Evolutionary conservation across 2,797 vertebrate genomes (phyloP).

Genomic region (Todus mexicanus): DNA sequence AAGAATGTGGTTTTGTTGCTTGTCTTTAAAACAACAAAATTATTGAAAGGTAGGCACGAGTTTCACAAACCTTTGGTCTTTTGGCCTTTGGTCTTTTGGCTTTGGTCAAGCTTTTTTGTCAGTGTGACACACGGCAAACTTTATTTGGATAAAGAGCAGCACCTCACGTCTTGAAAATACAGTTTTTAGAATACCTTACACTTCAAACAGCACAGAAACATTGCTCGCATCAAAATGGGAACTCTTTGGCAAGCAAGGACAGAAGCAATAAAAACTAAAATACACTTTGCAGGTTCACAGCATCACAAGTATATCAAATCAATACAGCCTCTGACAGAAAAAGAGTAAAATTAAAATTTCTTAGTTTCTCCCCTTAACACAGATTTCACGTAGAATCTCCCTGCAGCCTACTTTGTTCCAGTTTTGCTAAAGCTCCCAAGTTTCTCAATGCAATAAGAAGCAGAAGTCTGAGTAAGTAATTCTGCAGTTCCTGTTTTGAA

Average conservation of each 20-base stretch:
- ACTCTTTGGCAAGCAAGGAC: background rate
- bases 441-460: background rate
- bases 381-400: background rate
- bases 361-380: background rate
- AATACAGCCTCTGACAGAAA: background rate
- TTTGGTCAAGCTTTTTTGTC: background rate
- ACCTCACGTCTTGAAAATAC: background rate
- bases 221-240: background rate
- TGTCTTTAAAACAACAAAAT: background rate
- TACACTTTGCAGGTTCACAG: background rate
- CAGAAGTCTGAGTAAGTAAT: background rate
- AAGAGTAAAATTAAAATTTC: background rate
- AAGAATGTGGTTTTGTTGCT: background rate
- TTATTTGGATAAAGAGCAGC: background rate
- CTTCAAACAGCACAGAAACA: background rate
- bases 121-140: background rate
- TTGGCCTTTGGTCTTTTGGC: too few species aligned
- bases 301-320: background rate
- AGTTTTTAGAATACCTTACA: background rate
- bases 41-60: background rate
- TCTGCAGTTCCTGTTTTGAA: background rate
- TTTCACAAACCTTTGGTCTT: background rate
- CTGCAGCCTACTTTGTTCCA: background rate
- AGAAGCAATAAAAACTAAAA: background rate
- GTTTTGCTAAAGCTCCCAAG: background rate